A percentile compares a stretch with the other conserved stretches of the same genome.
phyloP scores from a whole-genome alignment of 2,113 vertebrate genomes.

The Saccopteryx bilineata region DNA sequence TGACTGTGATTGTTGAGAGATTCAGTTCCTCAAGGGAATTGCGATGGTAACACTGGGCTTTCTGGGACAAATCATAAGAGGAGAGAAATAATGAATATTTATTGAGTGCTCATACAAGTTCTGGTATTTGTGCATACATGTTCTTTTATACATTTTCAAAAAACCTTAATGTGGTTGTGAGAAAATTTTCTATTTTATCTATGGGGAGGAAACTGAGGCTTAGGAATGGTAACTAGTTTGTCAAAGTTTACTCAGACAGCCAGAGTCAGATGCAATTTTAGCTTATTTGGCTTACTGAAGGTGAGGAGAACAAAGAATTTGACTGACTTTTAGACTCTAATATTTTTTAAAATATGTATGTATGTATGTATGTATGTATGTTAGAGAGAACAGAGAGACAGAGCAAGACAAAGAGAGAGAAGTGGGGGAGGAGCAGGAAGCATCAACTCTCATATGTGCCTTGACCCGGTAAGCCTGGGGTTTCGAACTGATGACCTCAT shows the following conservation, averaged over 20 bases:
- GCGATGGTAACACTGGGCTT: not conserved
- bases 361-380: too few relatives aligned
- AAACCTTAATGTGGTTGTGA: not conserved
- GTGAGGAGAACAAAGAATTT: not conserved
- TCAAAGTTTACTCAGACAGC: not conserved
- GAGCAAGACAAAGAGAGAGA: too few relatives aligned
- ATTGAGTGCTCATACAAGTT: not conserved
- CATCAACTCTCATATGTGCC: too few relatives aligned
- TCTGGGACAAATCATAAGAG: not conserved
- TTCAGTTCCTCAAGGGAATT: not conserved
- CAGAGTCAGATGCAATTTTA: not conserved
- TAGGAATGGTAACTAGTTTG: not conserved
- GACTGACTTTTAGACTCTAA: not conserved
- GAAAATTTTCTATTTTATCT: conserved; percentile 8
- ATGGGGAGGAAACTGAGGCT: conserved; percentile 1
- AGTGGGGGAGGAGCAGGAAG: too few relatives aligned
- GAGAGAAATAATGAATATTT: conserved; percentile 43
- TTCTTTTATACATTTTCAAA: not conserved
- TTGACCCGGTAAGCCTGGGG: too few relatives aligned
- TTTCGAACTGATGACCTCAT: too few relatives aligned
- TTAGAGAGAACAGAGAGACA: too few relatives aligned
- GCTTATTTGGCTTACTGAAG: not conserved
- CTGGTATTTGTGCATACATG: not conserved
- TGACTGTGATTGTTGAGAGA: not conserved
- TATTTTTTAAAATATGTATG: too few relatives aligned